These are phyloP conservation scores for Eulithis testata DNA, from an alignment of 2,888 invertebrate species.

Conservation along the genomic window DNA sequence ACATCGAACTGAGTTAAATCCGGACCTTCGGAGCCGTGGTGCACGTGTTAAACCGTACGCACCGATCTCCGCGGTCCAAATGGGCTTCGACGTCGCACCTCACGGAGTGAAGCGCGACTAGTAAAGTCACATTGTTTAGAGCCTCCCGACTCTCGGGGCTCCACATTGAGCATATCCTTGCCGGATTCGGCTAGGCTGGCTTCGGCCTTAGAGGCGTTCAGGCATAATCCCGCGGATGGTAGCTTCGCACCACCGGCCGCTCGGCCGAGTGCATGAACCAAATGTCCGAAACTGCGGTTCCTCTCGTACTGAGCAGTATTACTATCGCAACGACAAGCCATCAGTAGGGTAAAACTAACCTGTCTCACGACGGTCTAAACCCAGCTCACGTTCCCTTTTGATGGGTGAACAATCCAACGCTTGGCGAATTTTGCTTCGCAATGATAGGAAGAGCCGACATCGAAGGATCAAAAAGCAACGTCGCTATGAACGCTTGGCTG, in stretches of 20 bases:
- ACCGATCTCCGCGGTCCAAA: conserved; percentile 55
- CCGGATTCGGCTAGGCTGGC: conserved; percentile 45
- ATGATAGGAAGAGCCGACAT: no score
- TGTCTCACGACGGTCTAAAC: conserved; percentile 88
- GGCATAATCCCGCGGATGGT: conserved; percentile 75
- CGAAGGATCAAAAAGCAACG: no score
- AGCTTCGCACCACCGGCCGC: conserved; percentile 80
- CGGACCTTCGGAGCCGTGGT: no score
- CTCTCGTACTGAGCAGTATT: conserved; percentile 76
- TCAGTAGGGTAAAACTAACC: conserved; percentile 86
- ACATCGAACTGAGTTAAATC: conserved; percentile 69
- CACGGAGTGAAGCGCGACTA: no score
- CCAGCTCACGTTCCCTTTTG: conserved; percentile 87
- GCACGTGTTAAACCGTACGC: no score
- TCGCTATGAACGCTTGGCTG: no score
- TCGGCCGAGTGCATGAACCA: conserved; percentile 84
- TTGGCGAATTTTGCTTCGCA: no score
- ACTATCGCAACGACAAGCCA: conserved; percentile 82
- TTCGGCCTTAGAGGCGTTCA: conserved; percentile 85
- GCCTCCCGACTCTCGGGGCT: conserved; percentile 74
- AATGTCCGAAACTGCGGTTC: conserved; percentile 47
- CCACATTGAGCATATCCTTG: conserved; percentile 61
- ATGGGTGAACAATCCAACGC: conserved; percentile 43
- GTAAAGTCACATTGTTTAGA: conserved; percentile 61
- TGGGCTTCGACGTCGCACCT: conserved; percentile 33